phyloP scores from a whole-genome alignment of 2,888 invertebrate genomes.

The Myopa testacea region DNA sequence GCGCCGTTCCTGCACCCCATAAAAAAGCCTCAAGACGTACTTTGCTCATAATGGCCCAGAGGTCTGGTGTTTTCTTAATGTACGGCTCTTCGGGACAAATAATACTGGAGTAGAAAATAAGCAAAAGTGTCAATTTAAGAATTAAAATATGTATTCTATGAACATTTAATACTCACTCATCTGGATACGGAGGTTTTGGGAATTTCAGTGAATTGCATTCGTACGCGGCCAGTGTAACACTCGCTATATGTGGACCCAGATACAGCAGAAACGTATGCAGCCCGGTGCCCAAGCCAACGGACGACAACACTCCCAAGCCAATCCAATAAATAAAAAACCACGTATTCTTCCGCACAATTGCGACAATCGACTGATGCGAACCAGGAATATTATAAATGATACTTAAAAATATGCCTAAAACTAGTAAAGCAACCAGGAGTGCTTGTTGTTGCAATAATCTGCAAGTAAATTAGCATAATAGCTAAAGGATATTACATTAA shows the following conservation, averaged over 20 bases:
- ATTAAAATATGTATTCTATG: not conserved
- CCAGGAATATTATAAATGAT: slow-evolving; percentile 66
- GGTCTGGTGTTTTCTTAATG: slow-evolving; percentile 76
- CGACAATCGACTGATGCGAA: slow-evolving; percentile 65
- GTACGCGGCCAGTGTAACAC: slow-evolving; percentile 97
- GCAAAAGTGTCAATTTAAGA: not conserved
- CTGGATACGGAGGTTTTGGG: slow-evolving; percentile 98
- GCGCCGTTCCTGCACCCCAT: slow-evolving; percentile 97
- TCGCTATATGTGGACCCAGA: slow-evolving; percentile 98
- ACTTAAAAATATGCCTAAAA: slow-evolving; percentile 64
- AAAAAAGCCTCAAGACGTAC: slow-evolving; percentile 95
- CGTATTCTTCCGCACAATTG: slow-evolving; percentile 64
- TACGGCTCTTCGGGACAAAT: slow-evolving; percentile 85
- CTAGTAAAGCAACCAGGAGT: slow-evolving; percentile 60
- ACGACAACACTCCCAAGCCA: slow-evolving; percentile 93
- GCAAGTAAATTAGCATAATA: slow-evolving; percentile 18
- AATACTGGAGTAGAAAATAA: slow-evolving; percentile 74
- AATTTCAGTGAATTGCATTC: slow-evolving; percentile 96
- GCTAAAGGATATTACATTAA: not conserved
- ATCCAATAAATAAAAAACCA: slow-evolving; percentile 84
- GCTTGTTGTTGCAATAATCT: slow-evolving; percentile 65
- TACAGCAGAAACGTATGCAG: slow-evolving; percentile 98
- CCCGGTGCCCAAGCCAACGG: slow-evolving; percentile 97
- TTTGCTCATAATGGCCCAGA: slow-evolving; percentile 95
- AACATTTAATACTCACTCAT: slow-evolving; percentile 77